Evolutionary conservation across 2,888 invertebrate genomes (phyloP), one percentile per base, ranked within the genome.

Genomic region (Argyra leucocephala): DNA sequence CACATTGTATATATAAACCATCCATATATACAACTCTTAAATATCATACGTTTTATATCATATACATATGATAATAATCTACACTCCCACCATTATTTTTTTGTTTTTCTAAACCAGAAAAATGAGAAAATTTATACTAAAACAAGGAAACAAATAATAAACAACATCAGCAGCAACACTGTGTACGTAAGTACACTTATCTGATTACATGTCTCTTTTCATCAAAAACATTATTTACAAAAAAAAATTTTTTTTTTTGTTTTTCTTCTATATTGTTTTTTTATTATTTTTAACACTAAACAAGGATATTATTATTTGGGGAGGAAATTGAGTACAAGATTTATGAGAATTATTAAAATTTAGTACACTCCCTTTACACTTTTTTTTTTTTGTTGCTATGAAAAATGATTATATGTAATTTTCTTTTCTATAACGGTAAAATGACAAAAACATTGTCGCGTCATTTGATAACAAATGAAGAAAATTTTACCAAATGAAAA

Each of bases 141-240:
- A 31, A 31, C 31, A 31, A 26, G 9, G 9, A 26, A 26, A n/a
- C 7, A 12, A 31, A 31, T 6, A 31, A 31, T 31, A 31, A 31
- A 12, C 12, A 48, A 48, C 15, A 48, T 48, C 48, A 48, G 15
- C 48, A 48, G 15, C n/a, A 48, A 48, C 48, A 48, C 15, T 48
- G 15, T 48, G 5, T 48, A 18, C 18, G n/a, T n/a, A n/a, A 18
- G 48, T 48, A 48, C 18, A 18, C 18, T 48, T 48, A 48, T 48
- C 48, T 48, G 48, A 48, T 48, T 48, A 48, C 48, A 18, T 48
- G 48, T 48, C 48, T 48, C 48, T 48, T 48, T 48, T 48, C 48
- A 48, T 48, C 48, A 48, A 48, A 48, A 48, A 48, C 48, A 48
- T 48, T 48, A 48, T 48, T 48, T 48, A 18, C 48, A 48, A 31